phyloP scores from a whole-genome alignment of 2,797 vertebrate species.

The Megalops cyprinoides region DNA sequence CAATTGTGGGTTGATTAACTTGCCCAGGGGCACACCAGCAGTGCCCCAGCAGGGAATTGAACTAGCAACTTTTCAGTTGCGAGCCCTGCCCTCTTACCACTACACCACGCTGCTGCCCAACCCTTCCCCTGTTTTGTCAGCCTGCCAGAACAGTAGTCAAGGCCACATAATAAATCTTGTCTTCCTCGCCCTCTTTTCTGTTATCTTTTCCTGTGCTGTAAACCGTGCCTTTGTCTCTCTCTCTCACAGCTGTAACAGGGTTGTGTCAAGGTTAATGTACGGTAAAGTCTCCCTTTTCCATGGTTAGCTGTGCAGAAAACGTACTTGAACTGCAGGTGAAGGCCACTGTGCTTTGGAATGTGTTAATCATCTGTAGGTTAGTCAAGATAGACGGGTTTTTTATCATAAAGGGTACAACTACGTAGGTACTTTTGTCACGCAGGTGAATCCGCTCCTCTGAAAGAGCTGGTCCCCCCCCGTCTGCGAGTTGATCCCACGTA shows the following conservation, averaged over 20 bases:
- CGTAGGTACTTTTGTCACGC: not conserved
- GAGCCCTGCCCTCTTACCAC: no score
- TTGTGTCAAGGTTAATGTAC: slow-evolving; percentile 13
- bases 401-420: not conserved
- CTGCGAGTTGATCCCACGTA: no score
- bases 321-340: not conserved
- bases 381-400: not conserved
- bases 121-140: slow-evolving; percentile 32
- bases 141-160: slow-evolving; percentile 54
- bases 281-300: not conserved
- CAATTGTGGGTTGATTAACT: slow-evolving; percentile 11
- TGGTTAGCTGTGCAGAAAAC: not conserved
- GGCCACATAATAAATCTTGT: slow-evolving; percentile 36
- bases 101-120: no score
- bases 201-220: slow-evolving; percentile 17
- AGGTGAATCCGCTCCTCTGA: not conserved
- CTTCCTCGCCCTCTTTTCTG: slow-evolving; percentile 15
- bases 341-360: not conserved
- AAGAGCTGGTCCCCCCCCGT: not conserved
- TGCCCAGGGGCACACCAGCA: no score
- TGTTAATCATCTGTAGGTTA: not conserved
- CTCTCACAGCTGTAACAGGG: no score
- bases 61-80: no score
- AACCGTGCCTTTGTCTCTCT: not conserved
- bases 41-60: no score